Percentiles rank a stretch among this genome's conserved stretches.
Conservation (phyloP, 1,140 invertebrate species). For the silkworm (Bombyx mori) region ASM3026992v2 NC_085109.1:8944501-8945000, state of each 20-base stretch:
- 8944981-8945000: too few relatives aligned
- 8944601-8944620: constrained; percentile 68
- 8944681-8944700: constrained; percentile 58
- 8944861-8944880: too few relatives aligned
- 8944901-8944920: too few relatives aligned
- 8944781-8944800: too few relatives aligned
- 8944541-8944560: constrained; percentile 17
- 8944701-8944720: constrained; percentile 61
- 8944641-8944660: constrained; percentile 69
- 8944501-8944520: constrained; percentile 9
- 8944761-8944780: constrained; percentile 24
- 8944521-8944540: constrained; percentile 14
- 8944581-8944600: constrained; percentile 58
- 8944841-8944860: too few relatives aligned
- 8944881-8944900: too few relatives aligned
- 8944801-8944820: too few relatives aligned
- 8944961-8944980: too few relatives aligned
- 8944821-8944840: too few relatives aligned
- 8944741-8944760: constrained; percentile 44
- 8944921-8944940: too few relatives aligned
- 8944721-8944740: constrained; percentile 54
- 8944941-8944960: too few relatives aligned
- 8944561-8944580: constrained; percentile 33
- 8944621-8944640: constrained; percentile 66
- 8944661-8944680: constrained; percentile 59